These are phyloP conservation scores for Sebastes minor DNA, from an alignment of 2,797 vertebrate genomes.

Conservation along the genomic window DNA sequence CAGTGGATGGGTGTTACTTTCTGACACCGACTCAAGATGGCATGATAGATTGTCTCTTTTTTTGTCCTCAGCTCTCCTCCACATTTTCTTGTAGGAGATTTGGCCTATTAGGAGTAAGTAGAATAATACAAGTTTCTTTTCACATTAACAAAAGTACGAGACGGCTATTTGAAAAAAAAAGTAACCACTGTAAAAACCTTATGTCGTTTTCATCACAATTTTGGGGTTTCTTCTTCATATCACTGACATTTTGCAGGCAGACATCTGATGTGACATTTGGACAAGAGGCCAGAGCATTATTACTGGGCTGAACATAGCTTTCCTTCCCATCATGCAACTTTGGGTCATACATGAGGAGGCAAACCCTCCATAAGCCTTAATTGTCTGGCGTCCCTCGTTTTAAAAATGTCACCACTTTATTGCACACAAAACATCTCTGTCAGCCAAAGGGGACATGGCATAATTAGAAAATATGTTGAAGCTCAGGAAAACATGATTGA, in stretches of 20 bases:
- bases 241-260: slow-evolving; percentile 48
- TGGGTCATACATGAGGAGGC: slow-evolving; percentile 36
- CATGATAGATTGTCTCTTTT: slow-evolving; percentile 42
- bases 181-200: background rate
- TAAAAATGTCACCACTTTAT: slow-evolving; percentile 70
- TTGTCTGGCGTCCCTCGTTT: slow-evolving; percentile 55
- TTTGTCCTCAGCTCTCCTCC: slow-evolving; percentile 11
- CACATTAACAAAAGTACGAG: background rate
- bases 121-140: background rate
- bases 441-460: slow-evolving; percentile 53
- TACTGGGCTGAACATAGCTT: slow-evolving; percentile 21
- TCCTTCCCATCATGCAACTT: slow-evolving; percentile 32
- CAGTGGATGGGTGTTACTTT: slow-evolving; percentile 63
- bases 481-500: slow-evolving; percentile 59
- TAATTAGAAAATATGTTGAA: slow-evolving; percentile 72
- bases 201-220: background rate
- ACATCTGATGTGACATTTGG: slow-evolving; percentile 63
- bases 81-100: slow-evolving; percentile 2
- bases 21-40: slow-evolving; percentile 63
- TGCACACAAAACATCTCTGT: slow-evolving; percentile 54
- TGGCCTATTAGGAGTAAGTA: background rate
- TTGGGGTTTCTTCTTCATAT: slow-evolving; percentile 5
- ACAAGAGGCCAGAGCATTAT: slow-evolving; percentile 40
- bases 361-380: slow-evolving; percentile 52
- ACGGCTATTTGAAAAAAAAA: background rate